phyloP scores from a whole-genome alignment of 2,888 invertebrate genomes.

The Allygus modestus region DNA sequence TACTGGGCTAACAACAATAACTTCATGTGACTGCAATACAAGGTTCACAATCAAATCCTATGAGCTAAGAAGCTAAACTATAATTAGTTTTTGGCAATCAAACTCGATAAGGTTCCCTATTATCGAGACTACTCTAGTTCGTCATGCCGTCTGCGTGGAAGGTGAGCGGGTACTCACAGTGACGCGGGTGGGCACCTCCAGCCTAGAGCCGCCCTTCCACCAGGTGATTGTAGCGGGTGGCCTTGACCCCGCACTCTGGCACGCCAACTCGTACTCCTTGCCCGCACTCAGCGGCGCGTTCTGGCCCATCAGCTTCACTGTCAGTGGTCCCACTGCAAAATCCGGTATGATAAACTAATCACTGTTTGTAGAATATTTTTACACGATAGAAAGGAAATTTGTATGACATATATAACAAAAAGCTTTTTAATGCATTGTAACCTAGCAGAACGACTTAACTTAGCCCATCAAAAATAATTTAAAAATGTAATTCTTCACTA shows the following conservation, averaged over 20 bases:
- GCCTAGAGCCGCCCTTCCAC: constrained; percentile 83
- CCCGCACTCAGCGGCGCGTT: constrained; percentile 85
- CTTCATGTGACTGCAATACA: constrained; percentile 60
- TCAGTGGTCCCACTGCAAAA: constrained; percentile 82
- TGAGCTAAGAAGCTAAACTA: no score
- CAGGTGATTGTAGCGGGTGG: constrained; percentile 85
- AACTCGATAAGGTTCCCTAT: no score
- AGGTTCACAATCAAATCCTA: background rate
- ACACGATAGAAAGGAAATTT: no score
- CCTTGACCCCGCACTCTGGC: constrained; percentile 85
- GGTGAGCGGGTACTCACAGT: constrained; percentile 76
- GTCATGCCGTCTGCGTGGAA: no score
- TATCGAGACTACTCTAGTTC: no score
- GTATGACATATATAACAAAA: background rate
- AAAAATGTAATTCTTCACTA: no score
- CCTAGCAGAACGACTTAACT: no score
- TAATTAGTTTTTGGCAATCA: no score
- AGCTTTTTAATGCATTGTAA: background rate
- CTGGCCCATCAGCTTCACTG: constrained; percentile 82
- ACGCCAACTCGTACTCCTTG: constrained; percentile 83
- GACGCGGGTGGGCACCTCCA: constrained; percentile 81
- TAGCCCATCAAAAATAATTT: no score
- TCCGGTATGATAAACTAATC: no score
- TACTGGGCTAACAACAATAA: constrained; percentile 76
- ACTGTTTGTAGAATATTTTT: no score